Evolutionary conservation across 2,888 invertebrate genomes (phyloP).

Genomic region (Tortrix viridana): DNA sequence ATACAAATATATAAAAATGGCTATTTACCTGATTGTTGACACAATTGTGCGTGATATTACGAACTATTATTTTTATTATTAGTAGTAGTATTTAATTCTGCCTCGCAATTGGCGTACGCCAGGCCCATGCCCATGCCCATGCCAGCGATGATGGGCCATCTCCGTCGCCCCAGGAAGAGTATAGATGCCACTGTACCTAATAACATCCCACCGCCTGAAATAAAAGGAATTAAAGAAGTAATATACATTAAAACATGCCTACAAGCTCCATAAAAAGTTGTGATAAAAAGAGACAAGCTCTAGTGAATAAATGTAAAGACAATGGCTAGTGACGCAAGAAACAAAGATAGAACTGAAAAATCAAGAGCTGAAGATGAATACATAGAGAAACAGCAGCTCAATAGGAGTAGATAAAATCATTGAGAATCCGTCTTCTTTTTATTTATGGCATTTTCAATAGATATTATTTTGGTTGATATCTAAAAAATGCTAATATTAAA

Average conservation of each 20-base stretch:
- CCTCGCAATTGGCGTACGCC: slow-evolving; percentile 94
- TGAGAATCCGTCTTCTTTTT: too few species aligned
- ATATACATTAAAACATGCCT: not conserved
- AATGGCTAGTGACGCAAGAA: too few species aligned
- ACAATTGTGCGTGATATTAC: slow-evolving; percentile 50
- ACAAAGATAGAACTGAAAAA: too few species aligned
- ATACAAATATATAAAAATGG: too few species aligned
- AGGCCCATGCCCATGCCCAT: slow-evolving; percentile 95
- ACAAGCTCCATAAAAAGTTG: not conserved
- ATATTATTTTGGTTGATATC: too few species aligned
- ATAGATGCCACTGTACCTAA: slow-evolving; percentile 93
- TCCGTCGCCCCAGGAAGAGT: slow-evolving; percentile 91
- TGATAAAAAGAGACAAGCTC: not conserved
- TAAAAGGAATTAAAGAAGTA: slow-evolving; percentile 21
- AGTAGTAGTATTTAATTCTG: slow-evolving; percentile 59
- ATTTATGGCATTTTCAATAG: too few species aligned
- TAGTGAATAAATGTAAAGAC: too few species aligned
- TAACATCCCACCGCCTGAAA: slow-evolving; percentile 91
- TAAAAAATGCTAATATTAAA: too few species aligned
- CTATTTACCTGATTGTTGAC: slow-evolving; percentile 58
- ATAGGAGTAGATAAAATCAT: too few species aligned
- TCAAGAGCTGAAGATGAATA: too few species aligned
- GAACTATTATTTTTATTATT: slow-evolving; percentile 57
- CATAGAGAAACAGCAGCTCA: too few species aligned
- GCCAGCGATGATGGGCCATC: slow-evolving; percentile 95